A percentile compares a stretch with the other conserved stretches of the same genome.
Conservation (phyloP, 2,113 vertebrate species). For the Anguilla japonica region DNA sequence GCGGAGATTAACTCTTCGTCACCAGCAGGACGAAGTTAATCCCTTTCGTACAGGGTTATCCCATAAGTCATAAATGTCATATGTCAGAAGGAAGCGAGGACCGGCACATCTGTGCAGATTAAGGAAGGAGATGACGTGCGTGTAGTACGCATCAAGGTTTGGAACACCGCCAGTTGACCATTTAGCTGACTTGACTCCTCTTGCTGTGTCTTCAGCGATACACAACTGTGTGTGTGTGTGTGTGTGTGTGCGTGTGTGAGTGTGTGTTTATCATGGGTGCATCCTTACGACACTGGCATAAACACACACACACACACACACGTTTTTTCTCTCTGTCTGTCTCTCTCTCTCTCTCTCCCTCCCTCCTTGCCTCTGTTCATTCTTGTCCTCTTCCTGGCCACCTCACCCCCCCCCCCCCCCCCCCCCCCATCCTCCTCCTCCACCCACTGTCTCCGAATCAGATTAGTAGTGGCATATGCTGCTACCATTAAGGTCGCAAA, state of each 20-base stretch:
- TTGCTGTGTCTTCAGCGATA: background rate
- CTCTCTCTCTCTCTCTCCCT: constrained; percentile 9
- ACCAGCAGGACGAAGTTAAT: constrained; percentile 49
- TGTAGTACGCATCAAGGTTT: background rate
- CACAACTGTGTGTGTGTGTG: background rate
- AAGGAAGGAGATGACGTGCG: background rate
- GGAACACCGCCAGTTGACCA: no score
- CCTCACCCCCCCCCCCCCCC: constrained; percentile 22
- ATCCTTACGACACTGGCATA: no score
- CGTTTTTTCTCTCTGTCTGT: no score
- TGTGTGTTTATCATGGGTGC: background rate
- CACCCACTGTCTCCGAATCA: constrained; percentile 50
- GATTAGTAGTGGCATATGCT: constrained; percentile 70
- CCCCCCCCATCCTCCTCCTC: background rate
- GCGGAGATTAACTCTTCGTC: constrained; percentile 57
- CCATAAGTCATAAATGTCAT: constrained; percentile 38
- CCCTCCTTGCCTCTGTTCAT: constrained; percentile 13
- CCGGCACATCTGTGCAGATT: background rate
- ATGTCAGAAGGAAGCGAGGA: constrained; percentile 18
- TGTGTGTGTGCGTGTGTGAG: background rate
- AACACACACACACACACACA: background rate
- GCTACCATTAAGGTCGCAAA: constrained; percentile 60
- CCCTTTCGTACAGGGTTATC: constrained; percentile 37
- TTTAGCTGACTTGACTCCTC: background rate
- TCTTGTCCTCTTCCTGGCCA: no score